Base-by-base conservation (phyloP, 2,888 invertebrate genomes). In the Caenorhabditis sp. region DNA sequence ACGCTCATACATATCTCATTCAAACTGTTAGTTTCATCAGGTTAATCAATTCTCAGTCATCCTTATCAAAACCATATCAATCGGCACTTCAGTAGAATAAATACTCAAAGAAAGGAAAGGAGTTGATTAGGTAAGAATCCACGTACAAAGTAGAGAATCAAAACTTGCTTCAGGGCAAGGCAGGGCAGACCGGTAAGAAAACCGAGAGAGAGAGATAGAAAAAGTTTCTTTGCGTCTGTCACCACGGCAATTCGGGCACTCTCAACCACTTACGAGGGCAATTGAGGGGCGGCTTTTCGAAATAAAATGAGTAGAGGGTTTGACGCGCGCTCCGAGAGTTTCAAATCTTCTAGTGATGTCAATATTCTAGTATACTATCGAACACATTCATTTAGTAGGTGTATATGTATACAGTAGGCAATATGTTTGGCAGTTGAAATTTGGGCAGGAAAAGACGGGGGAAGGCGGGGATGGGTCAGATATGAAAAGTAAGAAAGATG, bases 251-350 rank as follows among this genome's bases (percentile, higher is more conserved):
- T 40, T 40, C 40, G 11, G 47, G 47, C 47, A 47, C 71, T 71
- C 71, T 71, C 71, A 71, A 71, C 71, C 71, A 71, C 71, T 71
- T 71, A 71, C 71, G 71, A 15, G 22, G 28, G 50, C 62, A 47
- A 47, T 47, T 47, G 47, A 47, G 47, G 47, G 15, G 9, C 13
- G 32, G 32, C 32, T 40, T 40, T 22, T 61, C 24, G 24, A 61
- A 44, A n/a, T n/a, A 44, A 22, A 22, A 24, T 50, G 26, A 9
- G 20, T 20, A 6, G 9, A 9, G 32, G 18, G 20, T 26, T 6
- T 20, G 24, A 13, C 20, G 60, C 60, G 60, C 60, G 44, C 60
- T 24, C 40, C 56, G 47, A 68, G 58, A 53, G 55, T 40, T 22
- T 18, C 8, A 6, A 3, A 28, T 24, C 53, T 68, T 56, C 18